Conservation (phyloP, 2,888 invertebrate genomes). For the Dichetophora obliterata region DNA sequence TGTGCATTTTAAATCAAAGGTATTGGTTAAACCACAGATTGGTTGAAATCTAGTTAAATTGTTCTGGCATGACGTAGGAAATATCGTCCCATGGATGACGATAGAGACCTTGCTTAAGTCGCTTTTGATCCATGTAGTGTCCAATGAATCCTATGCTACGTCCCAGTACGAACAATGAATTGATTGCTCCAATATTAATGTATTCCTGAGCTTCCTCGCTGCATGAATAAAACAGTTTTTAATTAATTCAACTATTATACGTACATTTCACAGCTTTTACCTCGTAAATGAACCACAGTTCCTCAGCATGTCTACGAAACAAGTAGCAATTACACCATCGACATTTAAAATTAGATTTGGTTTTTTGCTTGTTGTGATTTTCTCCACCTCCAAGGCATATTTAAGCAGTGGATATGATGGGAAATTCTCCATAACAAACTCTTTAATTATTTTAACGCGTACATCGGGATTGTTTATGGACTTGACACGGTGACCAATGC, state of each 20-base stretch:
- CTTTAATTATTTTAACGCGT: slow-evolving; percentile 95
- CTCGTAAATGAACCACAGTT: slow-evolving; percentile 94
- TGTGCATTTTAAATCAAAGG: neutral
- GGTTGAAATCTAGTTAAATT: slow-evolving; percentile 62
- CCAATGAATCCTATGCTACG: slow-evolving; percentile 99
- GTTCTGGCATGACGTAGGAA: slow-evolving; percentile 70
- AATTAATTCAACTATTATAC: neutral
- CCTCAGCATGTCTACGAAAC: slow-evolving; percentile 96
- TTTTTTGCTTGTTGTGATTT: slow-evolving; percentile 99
- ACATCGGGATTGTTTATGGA: slow-evolving; percentile 99
- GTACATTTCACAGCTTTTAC: slow-evolving; percentile 68
- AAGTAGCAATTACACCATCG: slow-evolving; percentile 97
- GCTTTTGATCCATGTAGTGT: slow-evolving; percentile 98
- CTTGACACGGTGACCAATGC: slow-evolving; percentile 94
- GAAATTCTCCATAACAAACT: slow-evolving; percentile 94
- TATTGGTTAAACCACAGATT: slow-evolving; percentile 5
- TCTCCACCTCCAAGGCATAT: slow-evolving; percentile 97
- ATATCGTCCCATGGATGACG: slow-evolving; percentile 99
- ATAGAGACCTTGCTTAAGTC: slow-evolving; percentile 98
- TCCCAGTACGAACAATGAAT: slow-evolving; percentile 97
- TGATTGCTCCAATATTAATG: slow-evolving; percentile 96
- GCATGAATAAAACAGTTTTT: slow-evolving; percentile 46
- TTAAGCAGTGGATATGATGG: slow-evolving; percentile 93
- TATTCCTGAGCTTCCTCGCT: slow-evolving; percentile 98
- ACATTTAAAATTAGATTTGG: slow-evolving; percentile 99